Conservation (phyloP, 2,888 invertebrate genomes). For the Ypsolopha scabrella region DNA sequence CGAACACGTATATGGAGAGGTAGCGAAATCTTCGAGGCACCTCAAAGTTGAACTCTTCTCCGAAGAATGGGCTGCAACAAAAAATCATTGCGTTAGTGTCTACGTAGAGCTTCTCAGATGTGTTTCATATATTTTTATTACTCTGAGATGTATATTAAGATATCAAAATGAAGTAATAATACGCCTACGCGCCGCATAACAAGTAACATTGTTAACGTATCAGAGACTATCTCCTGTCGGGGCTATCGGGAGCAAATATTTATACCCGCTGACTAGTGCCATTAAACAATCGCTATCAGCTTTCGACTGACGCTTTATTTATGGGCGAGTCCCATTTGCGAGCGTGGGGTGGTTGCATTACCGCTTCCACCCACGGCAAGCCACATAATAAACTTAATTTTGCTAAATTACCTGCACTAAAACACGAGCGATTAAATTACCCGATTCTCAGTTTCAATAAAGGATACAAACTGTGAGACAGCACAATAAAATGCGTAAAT, state of each 20-base stretch:
- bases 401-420: slow-evolving; percentile 11
- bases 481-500: slow-evolving; percentile 26
- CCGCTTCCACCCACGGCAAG: slow-evolving; percentile 21
- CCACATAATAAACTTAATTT: slow-evolving; percentile 5
- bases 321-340: slow-evolving; percentile 22
- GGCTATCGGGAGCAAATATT: slow-evolving; percentile 25
- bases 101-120: background rate
- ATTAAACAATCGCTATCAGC: slow-evolving; percentile 29
- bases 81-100: slow-evolving; percentile 4
- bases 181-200: slow-evolving; percentile 2
- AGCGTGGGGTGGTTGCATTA: slow-evolving; percentile 27
- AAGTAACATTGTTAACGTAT: slow-evolving; percentile 1
- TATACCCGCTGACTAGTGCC: slow-evolving; percentile 25
- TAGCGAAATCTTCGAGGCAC: slow-evolving; percentile 91
- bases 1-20: slow-evolving; percentile 89
- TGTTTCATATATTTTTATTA: background rate
- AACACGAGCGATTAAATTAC: background rate
- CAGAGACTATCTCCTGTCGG: slow-evolving; percentile 21
- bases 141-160: background rate
- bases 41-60: slow-evolving; percentile 94
- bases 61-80: slow-evolving; percentile 86
- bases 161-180: background rate
- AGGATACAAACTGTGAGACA: slow-evolving; percentile 19
- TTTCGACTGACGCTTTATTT: slow-evolving; percentile 29
- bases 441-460: slow-evolving; percentile 11